Percentiles rank a stretch among this genome's conserved stretches.
Conservation (phyloP, 23 tunicate species). For the Styela clava region DNA sequence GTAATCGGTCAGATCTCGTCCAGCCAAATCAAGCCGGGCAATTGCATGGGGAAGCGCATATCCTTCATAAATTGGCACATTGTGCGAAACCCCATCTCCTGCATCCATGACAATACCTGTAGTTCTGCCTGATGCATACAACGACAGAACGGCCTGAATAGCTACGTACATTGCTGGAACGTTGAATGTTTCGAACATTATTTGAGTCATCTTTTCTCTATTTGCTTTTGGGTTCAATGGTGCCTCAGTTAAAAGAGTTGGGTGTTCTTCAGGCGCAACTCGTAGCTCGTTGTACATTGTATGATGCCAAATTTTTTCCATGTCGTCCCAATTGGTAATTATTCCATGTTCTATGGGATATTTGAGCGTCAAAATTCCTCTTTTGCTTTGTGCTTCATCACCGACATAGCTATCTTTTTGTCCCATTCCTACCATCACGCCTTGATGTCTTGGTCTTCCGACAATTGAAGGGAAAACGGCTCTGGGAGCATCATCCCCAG, state of each 20-base stretch:
- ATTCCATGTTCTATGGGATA: slow-evolving; percentile 97
- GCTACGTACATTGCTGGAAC: slow-evolving; percentile 99
- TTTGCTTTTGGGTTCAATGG: slow-evolving; percentile 37
- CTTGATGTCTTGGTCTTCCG: slow-evolving; percentile 4
- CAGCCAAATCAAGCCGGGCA: slow-evolving; percentile 78
- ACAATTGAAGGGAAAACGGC: slow-evolving; percentile 10
- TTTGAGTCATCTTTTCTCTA: slow-evolving; percentile 92
- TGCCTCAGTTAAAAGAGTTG: slow-evolving; percentile 71
- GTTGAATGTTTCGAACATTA: slow-evolving; percentile 99
- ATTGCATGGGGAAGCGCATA: slow-evolving; percentile 95
- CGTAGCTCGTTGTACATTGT: slow-evolving; percentile 97
- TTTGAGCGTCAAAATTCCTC: slow-evolving; percentile 48
- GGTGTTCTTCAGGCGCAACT: slow-evolving; percentile 13
- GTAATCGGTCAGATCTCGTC: slow-evolving; percentile 83
- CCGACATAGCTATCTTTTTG: slow-evolving; percentile 26
- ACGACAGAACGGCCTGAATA: slow-evolving; percentile 43
- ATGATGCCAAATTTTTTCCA: slow-evolving; percentile 99
- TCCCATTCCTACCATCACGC: slow-evolving; percentile 20
- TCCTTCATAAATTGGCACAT: slow-evolving; percentile 91
- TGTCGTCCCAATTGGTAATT: slow-evolving; percentile 99
- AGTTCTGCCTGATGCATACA: slow-evolving; percentile 15
- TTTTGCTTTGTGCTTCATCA: slow-evolving; percentile 10
- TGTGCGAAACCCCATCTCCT: slow-evolving; percentile 97
- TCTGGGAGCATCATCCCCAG: slow-evolving; percentile 8
- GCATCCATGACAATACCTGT: slow-evolving; percentile 69